Evolutionary conservation across 2,888 invertebrate genomes (phyloP).

Genomic region (Tipula helvola): DNA sequence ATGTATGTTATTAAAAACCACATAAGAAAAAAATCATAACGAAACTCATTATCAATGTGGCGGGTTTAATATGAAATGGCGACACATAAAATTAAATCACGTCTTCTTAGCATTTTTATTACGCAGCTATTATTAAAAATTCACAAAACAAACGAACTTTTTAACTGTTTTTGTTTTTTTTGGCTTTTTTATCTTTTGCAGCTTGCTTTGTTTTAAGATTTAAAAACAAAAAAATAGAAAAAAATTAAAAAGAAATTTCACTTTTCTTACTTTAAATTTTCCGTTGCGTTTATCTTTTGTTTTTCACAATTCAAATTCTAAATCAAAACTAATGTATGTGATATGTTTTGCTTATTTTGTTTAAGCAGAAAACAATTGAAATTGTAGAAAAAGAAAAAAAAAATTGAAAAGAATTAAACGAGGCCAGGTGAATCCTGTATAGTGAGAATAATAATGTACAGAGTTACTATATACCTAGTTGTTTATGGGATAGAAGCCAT

Average conservation of each 20-base stretch:
- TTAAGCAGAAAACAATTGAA: neutral
- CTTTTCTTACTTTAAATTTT: neutral
- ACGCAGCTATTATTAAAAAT: neutral
- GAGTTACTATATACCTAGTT: neutral
- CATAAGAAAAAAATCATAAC: neutral
- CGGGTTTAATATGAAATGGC: neutral
- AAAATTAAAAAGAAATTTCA: neutral
- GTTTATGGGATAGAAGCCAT: neutral
- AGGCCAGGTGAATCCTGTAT: neutral
- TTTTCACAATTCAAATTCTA: constrained; percentile 4
- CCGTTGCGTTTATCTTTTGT: neutral
- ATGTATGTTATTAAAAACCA: neutral
- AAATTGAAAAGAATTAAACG: neutral
- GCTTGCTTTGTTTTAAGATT: neutral
- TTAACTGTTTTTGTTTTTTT: neutral
- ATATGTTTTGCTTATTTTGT: neutral
- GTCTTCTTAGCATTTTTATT: neutral
- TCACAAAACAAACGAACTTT: neutral
- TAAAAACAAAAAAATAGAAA: neutral
- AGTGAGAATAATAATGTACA: neutral
- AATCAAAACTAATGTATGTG: constrained; percentile 4
- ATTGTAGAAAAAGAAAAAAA: neutral
- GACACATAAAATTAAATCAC: neutral
- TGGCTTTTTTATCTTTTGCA: neutral
- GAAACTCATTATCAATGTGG: neutral